Conservation (phyloP, 2,888 invertebrate species). For the Meloe dianella region DNA sequence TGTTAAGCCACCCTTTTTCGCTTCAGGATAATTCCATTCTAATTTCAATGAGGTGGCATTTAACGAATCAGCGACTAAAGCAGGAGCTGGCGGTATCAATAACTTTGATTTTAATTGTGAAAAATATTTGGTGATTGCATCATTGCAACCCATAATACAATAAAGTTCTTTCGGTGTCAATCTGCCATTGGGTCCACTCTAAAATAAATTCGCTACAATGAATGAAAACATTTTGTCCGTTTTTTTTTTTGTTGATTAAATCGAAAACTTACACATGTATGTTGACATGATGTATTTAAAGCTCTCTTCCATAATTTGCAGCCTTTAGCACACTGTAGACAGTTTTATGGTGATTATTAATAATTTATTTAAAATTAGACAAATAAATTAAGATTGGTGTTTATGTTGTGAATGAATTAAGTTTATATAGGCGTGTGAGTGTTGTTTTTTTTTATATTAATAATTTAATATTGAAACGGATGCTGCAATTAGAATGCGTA, state of each 20-base stretch:
- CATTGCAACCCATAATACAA: slow-evolving; percentile 83
- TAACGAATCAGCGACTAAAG: slow-evolving; percentile 77
- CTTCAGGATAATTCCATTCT: slow-evolving; percentile 73
- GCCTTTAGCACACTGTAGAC: slow-evolving; percentile 77
- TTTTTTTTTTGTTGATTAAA: neutral
- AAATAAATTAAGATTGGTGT: slow-evolving; percentile 18
- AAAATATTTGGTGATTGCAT: slow-evolving; percentile 77
- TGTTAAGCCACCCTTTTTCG: slow-evolving; percentile 63
- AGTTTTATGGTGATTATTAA: neutral
- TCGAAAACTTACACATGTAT: slow-evolving; percentile 78
- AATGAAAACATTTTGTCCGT: too few relatives aligned
- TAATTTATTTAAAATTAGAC: neutral
- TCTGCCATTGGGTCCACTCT: slow-evolving; percentile 75
- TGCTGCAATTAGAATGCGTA: slow-evolving; percentile 53
- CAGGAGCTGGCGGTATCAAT: slow-evolving; percentile 75
- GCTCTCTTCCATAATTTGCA: slow-evolving; percentile 81
- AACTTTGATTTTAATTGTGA: slow-evolving; percentile 71
- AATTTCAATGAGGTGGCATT: slow-evolving; percentile 80
- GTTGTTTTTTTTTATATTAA: slow-evolving; percentile 34
- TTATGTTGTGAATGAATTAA: slow-evolving; percentile 27
- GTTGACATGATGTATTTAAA: slow-evolving; percentile 76
- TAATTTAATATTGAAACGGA: slow-evolving; percentile 43
- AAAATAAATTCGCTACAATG: slow-evolving; percentile 45
- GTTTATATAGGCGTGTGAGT: slow-evolving; percentile 43
- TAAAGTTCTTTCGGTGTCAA: slow-evolving; percentile 74